Percentiles rank a stretch among this genome's conserved stretches.
These are phyloP conservation scores for Cordylochernes scorpioides DNA, from an alignment of 2,888 invertebrate species.

Conservation along the genomic window DNA sequence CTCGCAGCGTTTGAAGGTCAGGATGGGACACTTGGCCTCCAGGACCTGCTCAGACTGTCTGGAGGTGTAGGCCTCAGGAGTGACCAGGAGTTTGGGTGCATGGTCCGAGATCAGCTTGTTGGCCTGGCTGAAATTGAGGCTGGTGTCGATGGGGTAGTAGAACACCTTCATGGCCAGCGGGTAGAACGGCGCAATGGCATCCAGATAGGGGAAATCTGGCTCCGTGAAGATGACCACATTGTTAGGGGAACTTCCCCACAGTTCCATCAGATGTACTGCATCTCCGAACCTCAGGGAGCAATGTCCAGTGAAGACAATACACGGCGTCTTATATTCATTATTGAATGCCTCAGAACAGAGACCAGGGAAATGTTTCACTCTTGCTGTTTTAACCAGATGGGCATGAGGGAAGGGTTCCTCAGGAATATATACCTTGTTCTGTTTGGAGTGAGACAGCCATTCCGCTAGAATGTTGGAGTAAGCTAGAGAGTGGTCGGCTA, in stretches of 20 bases:
- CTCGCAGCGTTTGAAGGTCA: no score
- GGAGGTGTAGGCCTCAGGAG: no score
- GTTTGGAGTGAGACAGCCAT: slow-evolving; percentile 72
- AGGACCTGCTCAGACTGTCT: no score
- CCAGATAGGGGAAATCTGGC: slow-evolving; percentile 76
- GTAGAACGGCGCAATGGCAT: slow-evolving; percentile 80
- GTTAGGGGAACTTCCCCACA: slow-evolving; percentile 66
- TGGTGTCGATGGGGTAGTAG: slow-evolving; percentile 85
- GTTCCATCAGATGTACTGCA: slow-evolving; percentile 80
- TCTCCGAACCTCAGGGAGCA: slow-evolving; percentile 87
- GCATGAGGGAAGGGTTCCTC: slow-evolving; percentile 96
- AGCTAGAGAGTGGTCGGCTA: slow-evolving; percentile 79
- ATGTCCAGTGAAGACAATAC: slow-evolving; percentile 90
- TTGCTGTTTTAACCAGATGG: slow-evolving; percentile 47
- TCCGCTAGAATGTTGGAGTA: slow-evolving; percentile 94
- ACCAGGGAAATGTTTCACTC: slow-evolving; percentile 54
- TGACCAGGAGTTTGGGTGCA: slow-evolving; percentile 56
- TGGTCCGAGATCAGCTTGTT: slow-evolving; percentile 76
- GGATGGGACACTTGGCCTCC: no score
- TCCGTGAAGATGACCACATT: slow-evolving; percentile 82
- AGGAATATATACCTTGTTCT: slow-evolving; percentile 71
- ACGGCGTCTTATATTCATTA: slow-evolving; percentile 37
- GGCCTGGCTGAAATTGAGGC: slow-evolving; percentile 72
- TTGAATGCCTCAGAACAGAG: slow-evolving; percentile 21
- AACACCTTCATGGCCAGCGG: slow-evolving; percentile 65